Base-by-base conservation (phyloP, 2,888 invertebrate genomes). In the Andrena praecox region DNA sequence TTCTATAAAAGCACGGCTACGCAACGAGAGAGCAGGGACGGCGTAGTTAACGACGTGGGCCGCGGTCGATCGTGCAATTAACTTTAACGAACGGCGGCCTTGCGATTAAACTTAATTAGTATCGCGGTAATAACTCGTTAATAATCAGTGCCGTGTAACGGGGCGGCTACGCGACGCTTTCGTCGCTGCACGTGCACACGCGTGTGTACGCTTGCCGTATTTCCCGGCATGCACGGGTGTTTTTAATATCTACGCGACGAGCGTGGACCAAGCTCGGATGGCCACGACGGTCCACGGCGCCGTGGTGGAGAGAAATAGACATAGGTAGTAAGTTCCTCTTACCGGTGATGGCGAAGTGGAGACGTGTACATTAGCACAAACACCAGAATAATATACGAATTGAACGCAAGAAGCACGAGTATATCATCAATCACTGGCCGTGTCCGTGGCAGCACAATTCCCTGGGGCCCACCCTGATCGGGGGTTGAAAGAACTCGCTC, bases 1-100 rank as follows among this genome's bases (percentile, higher is more conserved):
- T 82, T 69, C 76, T 82, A 81, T 81, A 88, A 88, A 88, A 88
- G 83, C 76, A 79, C 71, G 86, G 62, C 76, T 60, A 77, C 71
- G 85, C 81, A 81, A 73, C 85, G 76, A 74, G 56, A 27, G 56
- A 56, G 71, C 79, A 77, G 27, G 79, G 89, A 91, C 91, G 89
- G 86, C 87, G 91, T 91, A 92, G 92, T 93, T 91, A 88, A 88
- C 87, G 81, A 88, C 89, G 91, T 90, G 90, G 91, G 90, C 90
- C 90, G 90, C 86, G 91, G 90, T 89, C 92, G 91, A 89, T 89
- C 89, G 89, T 90, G 91, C 93, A 93, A 93, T 93, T 93, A 93
- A 93, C 91, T 93, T 93, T 92, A 93, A 93, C 92, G 92, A 93
- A 93, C 91, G 89, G 87, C 92, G 93, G 92, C 93, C 93, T 93